Base-by-base conservation (phyloP, 2,797 vertebrate genomes). In the Cetoscarus ocellatus region DNA sequence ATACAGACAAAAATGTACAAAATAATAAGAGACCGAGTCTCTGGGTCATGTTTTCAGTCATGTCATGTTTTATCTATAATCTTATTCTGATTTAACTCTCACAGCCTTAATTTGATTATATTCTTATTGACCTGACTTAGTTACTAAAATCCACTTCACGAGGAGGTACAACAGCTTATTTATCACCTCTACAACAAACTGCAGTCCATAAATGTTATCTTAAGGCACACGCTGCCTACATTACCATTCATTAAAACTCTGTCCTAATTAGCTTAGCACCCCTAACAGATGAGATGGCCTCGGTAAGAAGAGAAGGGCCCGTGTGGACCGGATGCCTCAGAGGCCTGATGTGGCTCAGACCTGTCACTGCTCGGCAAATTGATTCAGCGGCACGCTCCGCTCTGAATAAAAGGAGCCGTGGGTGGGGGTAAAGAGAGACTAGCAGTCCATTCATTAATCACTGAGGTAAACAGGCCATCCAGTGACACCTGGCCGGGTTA, bases 371-470 rank as follows among this genome's bases (percentile, higher is more conserved):
- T 90, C 77, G 73, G 91, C 91, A 92, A 92, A 94, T 92, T 93
- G 87, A 95, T 96, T 94, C 94, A 95, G 93, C 90, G 95, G 93
- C 93, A 92, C 88, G 94, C 86, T 94, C 88, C 92, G 45, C 61
- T 51, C 83, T 77, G 86, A 93, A 93, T 91, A 88, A 89, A 86
- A 82, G 87, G 43, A 88, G 76, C 75, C 12, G 72, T 57, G 75
- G 88, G 78, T 66, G 80, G 83, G 79, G 85, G 88, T 47, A 56
- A 80, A 80, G 88, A 88, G 93, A 44, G 80, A 90, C 93, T 92
- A 91, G 92, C 94, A 92, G 95, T 96, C 96, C 95, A 96, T 80
- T 96, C 96, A 97, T 98, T 97, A 97, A 97, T 97, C 96, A 97
- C 94, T 87, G 75, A 92, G 90, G 94, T 95, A 95, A 96, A 95